Evolutionary conservation across 2,888 invertebrate genomes (phyloP).

Genomic region (Cryptosula pallasiana): DNA sequence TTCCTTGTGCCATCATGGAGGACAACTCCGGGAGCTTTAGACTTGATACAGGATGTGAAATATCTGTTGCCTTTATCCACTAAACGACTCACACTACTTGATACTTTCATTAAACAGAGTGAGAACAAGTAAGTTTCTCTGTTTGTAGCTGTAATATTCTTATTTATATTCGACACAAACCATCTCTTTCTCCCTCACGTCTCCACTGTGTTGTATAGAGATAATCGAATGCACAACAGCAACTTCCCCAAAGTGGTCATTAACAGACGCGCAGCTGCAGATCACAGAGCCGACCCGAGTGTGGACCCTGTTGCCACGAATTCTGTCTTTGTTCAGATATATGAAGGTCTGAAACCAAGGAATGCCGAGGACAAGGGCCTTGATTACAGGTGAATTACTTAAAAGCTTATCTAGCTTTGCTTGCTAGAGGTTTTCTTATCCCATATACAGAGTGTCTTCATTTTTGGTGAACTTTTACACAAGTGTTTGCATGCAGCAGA

Average conservation of each 20-base stretch:
- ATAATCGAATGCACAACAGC: not conserved
- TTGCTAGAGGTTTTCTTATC: too few species aligned
- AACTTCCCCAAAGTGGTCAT: slow-evolving; percentile 42
- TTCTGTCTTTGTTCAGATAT: slow-evolving; percentile 49
- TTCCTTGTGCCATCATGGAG: slow-evolving; percentile 50
- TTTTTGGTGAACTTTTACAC: too few species aligned
- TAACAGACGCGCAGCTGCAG: slow-evolving; percentile 47
- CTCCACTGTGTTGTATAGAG: not conserved
- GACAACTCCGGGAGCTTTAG: slow-evolving; percentile 42
- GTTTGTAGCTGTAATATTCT: not conserved
- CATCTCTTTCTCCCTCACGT: not conserved
- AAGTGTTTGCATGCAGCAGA: too few species aligned
- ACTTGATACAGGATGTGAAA: slow-evolving; percentile 43
- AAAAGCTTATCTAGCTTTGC: too few species aligned
- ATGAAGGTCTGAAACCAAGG: slow-evolving; percentile 47
- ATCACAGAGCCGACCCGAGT: slow-evolving; percentile 43
- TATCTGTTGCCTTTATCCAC: slow-evolving; percentile 48
- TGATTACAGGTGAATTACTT: slow-evolving; percentile 49
- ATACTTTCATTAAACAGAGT: slow-evolving; percentile 47
- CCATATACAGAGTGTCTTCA: too few species aligned
- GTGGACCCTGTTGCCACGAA: slow-evolving; percentile 44
- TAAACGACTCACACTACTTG: slow-evolving; percentile 43
- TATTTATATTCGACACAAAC: not conserved
- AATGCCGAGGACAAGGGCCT: slow-evolving; percentile 41
- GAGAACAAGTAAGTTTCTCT: slow-evolving; percentile 36